Evolutionary conservation across 2,888 invertebrate species (phyloP).

Genomic region (Zygogramma bicolorata): DNA sequence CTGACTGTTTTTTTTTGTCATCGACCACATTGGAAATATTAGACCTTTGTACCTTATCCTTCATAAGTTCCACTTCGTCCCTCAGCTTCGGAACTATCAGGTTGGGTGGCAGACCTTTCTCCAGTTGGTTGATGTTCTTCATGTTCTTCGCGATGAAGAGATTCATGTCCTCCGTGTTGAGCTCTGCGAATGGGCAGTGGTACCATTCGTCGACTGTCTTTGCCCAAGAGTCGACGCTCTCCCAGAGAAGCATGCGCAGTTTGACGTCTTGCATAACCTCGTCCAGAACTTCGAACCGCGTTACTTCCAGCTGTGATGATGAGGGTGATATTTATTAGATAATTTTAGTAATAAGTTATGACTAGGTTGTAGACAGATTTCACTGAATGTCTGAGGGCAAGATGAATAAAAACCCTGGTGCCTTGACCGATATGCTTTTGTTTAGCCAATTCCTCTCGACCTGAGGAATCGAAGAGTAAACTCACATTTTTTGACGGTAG

Average conservation of each 20-base stretch:
- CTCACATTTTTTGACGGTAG: too few species aligned
- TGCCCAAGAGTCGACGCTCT: slow-evolving; percentile 82
- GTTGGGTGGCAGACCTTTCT: slow-evolving; percentile 86
- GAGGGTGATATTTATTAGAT: too few species aligned
- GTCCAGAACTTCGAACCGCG: slow-evolving; percentile 84
- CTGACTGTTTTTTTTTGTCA: too few species aligned
- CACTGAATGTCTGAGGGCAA: too few species aligned
- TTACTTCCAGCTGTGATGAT: slow-evolving; percentile 78
- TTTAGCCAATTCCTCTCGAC: too few species aligned
- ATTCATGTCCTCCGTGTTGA: slow-evolving; percentile 82
- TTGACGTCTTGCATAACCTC: slow-evolving; percentile 84
- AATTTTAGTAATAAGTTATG: too few species aligned
- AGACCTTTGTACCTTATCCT: slow-evolving; percentile 38
- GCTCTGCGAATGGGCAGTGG: slow-evolving; percentile 71
- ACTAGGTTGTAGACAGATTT: too few species aligned
- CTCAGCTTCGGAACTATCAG: slow-evolving; percentile 83
- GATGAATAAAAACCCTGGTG: too few species aligned
- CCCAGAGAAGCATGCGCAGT: slow-evolving; percentile 84
- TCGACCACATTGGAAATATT: too few species aligned
- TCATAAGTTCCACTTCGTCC: slow-evolving; percentile 75
- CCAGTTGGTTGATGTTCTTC: slow-evolving; percentile 82
- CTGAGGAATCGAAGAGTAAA: too few species aligned
- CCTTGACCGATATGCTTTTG: too few species aligned
- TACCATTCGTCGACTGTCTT: slow-evolving; percentile 77
- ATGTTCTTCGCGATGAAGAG: slow-evolving; percentile 75